phyloP scores from a whole-genome alignment of 2,113 vertebrate genomes.

The Junco hyemalis region DNA sequence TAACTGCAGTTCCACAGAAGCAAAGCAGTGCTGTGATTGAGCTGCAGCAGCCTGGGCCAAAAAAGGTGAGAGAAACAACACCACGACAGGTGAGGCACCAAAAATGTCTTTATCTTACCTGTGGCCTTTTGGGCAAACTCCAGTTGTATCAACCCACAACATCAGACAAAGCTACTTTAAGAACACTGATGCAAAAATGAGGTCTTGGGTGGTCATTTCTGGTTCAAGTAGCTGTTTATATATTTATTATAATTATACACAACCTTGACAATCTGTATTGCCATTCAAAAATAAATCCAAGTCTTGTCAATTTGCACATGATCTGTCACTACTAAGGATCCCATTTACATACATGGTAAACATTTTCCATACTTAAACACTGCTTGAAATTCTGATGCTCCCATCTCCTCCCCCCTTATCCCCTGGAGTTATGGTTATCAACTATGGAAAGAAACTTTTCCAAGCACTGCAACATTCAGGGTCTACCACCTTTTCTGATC shows the following conservation, averaged over 20 bases:
- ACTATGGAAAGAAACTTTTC: constrained; percentile 5
- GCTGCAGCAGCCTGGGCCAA: not conserved
- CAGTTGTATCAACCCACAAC: accelerated
- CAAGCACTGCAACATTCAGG: constrained; percentile 23
- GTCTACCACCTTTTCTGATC: not conserved
- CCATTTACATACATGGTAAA: constrained; percentile 59
- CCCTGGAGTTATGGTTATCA: not conserved
- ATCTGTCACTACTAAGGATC: constrained; percentile 50
- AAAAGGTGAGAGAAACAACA: not conserved
- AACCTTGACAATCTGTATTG: constrained; percentile 58
- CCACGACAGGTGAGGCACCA: not conserved
- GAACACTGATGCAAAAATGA: constrained; percentile 12
- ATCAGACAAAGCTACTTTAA: not conserved
- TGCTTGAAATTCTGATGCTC: not conserved
- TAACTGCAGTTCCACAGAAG: not conserved
- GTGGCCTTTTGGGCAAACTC: not conserved
- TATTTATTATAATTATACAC: constrained; percentile 73
- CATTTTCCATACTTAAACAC: constrained; percentile 60
- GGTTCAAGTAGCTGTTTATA: constrained; percentile 58
- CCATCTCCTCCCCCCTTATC: not conserved
- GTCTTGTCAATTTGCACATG: constrained; percentile 57
- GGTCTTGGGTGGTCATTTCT: not conserved
- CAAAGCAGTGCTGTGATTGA: not conserved
- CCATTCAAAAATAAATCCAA: constrained; percentile 66
- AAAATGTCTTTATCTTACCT: not conserved